These are phyloP conservation scores for Pocillopora verrucosa DNA, from an alignment of 64 coral and sea anemone genomes.

Conservation along the genomic window DNA sequence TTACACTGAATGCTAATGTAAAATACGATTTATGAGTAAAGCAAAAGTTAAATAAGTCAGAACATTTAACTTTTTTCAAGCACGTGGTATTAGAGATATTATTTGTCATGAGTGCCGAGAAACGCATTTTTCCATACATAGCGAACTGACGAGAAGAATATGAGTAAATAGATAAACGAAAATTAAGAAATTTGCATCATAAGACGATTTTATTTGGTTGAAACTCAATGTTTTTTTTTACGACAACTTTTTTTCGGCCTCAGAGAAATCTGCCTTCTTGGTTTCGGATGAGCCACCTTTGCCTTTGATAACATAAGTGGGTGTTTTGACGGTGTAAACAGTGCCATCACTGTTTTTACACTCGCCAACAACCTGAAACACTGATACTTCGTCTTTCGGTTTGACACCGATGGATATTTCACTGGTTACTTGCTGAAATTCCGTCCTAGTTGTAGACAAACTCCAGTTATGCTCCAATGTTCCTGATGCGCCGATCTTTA, in stretches of 20 bases:
- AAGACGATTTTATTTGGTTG: too few relatives aligned
- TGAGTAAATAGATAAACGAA: too few relatives aligned
- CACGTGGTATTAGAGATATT: too few relatives aligned
- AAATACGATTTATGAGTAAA: too few relatives aligned
- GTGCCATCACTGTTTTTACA: slow-evolving; percentile 26
- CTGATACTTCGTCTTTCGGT: background rate
- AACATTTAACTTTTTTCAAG: too few relatives aligned
- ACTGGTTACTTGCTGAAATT: background rate
- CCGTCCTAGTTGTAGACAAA: background rate
- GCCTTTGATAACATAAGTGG: background rate
- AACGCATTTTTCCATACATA: too few relatives aligned
- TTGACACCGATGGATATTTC: slow-evolving; percentile 1
- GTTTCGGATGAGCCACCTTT: background rate
- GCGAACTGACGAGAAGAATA: too few relatives aligned
- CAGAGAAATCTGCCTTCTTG: background rate
- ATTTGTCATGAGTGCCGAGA: too few relatives aligned
- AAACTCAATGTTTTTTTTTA: background rate
- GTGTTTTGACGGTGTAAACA: slow-evolving; percentile 14
- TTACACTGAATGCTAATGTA: too few relatives aligned
- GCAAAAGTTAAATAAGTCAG: too few relatives aligned
- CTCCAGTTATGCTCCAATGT: slow-evolving; percentile 11
- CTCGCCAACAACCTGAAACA: slow-evolving; percentile 22
- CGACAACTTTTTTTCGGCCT: background rate
- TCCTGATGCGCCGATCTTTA: background rate
- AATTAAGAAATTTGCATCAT: too few relatives aligned